phyloP scores from a whole-genome alignment of 2,113 vertebrate genomes.

The Calyptomena viridis region DNA sequence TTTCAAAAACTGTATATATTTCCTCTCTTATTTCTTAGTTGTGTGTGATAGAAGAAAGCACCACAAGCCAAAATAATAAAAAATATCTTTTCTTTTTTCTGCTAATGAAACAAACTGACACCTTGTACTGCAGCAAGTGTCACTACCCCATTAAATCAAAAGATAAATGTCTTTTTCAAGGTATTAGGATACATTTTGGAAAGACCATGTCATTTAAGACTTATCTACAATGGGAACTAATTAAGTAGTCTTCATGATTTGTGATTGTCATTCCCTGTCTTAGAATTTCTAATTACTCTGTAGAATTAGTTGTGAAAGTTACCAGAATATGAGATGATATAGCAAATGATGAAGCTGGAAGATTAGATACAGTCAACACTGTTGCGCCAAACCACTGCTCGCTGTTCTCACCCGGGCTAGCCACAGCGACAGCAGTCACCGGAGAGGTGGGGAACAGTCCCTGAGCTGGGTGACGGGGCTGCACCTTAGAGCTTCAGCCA shows the following conservation, averaged over 20 bases:
- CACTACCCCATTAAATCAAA: constrained; percentile 2
- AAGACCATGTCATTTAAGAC: not conserved
- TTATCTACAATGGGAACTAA: not conserved
- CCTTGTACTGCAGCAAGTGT: not conserved
- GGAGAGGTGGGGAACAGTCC: too few species aligned
- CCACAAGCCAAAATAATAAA: not conserved
- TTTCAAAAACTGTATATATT: not conserved
- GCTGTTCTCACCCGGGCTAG: too few species aligned
- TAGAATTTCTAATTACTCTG: not conserved
- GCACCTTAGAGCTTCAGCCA: too few species aligned
- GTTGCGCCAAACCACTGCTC: too few species aligned
- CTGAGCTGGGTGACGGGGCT: too few species aligned
- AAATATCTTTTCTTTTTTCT: not conserved
- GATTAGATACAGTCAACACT: not conserved
- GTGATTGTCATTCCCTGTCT: not conserved
- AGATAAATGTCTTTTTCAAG: not conserved
- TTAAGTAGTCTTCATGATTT: constrained; percentile 4
- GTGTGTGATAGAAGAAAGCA: not conserved
- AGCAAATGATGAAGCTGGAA: not conserved
- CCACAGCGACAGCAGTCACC: too few species aligned
- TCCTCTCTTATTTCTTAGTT: not conserved
- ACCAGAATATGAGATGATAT: not conserved
- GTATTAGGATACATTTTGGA: not conserved
- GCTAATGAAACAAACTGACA: not conserved
- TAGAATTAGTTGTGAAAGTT: not conserved